Conservation (phyloP, 2,113 vertebrate genomes). For the Anser brachyrhynchus region DNA sequence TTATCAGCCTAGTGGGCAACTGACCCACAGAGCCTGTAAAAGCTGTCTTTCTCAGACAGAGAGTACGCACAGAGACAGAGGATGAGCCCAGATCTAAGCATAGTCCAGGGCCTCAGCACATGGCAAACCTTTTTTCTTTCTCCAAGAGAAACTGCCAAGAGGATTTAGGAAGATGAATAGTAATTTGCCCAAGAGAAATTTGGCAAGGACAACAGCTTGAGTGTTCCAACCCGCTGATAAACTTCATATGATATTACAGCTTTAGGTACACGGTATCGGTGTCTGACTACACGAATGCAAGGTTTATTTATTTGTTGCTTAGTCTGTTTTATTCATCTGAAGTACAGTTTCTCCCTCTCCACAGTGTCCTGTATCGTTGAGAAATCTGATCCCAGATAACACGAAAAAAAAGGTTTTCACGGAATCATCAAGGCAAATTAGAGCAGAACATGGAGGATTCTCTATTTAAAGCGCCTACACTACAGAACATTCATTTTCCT, state of each 20-base stretch:
- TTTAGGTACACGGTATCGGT: not conserved
- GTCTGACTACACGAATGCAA: not conserved
- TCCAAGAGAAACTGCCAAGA: conserved; percentile 18
- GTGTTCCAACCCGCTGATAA: conserved; percentile 22
- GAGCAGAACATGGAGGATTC: not conserved
- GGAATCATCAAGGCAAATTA: not conserved
- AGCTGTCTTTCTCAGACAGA: not conserved
- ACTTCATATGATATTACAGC: not conserved
- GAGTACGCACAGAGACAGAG: not conserved
- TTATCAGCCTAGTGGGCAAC: not conserved
- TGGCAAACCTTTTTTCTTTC: not conserved
- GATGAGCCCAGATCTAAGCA: not conserved
- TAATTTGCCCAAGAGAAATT: conserved; percentile 30
- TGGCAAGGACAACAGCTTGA: not conserved
- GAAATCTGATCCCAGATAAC: not conserved
- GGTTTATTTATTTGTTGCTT: not conserved
- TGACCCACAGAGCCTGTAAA: not conserved
- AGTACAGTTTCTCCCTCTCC: not conserved
- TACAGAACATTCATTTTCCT: not conserved
- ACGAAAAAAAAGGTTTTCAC: not conserved
- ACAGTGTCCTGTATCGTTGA: not conserved
- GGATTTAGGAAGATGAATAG: conserved; percentile 3
- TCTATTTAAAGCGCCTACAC: not conserved
- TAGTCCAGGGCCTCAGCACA: not conserved
- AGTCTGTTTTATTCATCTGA: not conserved